Evolutionary conservation across 2,888 invertebrate genomes (phyloP).

Genomic region (Epinotia nisella): DNA sequence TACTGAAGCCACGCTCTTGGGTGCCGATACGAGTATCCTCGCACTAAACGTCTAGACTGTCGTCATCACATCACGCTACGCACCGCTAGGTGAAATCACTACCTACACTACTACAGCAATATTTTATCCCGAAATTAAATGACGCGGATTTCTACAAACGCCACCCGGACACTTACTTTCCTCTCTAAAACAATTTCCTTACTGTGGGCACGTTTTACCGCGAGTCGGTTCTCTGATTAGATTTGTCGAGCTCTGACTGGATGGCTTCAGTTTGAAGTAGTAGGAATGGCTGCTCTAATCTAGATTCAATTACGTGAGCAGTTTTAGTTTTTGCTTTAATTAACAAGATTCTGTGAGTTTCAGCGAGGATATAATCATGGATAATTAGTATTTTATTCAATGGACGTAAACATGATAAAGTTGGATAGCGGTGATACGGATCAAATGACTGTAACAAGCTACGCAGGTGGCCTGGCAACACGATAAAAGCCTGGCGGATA

Average conservation of each 20-base stretch:
- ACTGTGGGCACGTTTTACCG: neutral
- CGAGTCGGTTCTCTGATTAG: slow-evolving; percentile 37
- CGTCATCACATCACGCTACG: slow-evolving; percentile 54
- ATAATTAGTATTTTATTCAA: slow-evolving; percentile 39
- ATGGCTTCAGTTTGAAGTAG: slow-evolving; percentile 43
- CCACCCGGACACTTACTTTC: slow-evolving; percentile 48
- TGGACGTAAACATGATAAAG: slow-evolving; percentile 28
- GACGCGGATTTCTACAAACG: slow-evolving; percentile 28
- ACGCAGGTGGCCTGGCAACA: slow-evolving; percentile 36
- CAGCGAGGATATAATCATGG: slow-evolving; percentile 11
- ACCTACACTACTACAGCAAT: neutral
- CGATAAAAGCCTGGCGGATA: slow-evolving; percentile 32
- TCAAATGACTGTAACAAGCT: slow-evolving; percentile 39
- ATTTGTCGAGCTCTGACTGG: slow-evolving; percentile 32
- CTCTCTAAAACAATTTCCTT: slow-evolving; percentile 43
- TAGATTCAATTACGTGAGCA: slow-evolving; percentile 21
- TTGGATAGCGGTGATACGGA: slow-evolving; percentile 32
- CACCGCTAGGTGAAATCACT: slow-evolving; percentile 66
- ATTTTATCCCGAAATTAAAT: slow-evolving; percentile 20
- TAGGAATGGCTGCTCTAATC: slow-evolving; percentile 25
- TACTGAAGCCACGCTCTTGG: slow-evolving; percentile 64
- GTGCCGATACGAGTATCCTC: slow-evolving; percentile 47
- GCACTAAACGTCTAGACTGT: slow-evolving; percentile 51
- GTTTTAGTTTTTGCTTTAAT: slow-evolving; percentile 16
- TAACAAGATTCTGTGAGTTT: slow-evolving; percentile 15